Evolutionary conservation across 2,113 vertebrate species (phyloP).

Genomic region (Pollimyrus isidori): DNA sequence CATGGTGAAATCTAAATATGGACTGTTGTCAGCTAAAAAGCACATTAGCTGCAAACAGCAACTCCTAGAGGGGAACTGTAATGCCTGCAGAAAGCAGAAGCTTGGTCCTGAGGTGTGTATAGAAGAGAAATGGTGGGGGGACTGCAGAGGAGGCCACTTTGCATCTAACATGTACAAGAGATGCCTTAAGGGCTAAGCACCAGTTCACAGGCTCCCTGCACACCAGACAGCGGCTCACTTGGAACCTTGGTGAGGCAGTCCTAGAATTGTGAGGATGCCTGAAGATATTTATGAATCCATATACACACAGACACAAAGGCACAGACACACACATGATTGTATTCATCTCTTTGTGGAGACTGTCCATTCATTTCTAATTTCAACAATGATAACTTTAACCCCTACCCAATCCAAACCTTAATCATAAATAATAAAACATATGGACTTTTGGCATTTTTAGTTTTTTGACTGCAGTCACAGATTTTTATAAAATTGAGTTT

Average conservation of each 20-base stretch:
- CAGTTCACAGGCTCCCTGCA: not conserved
- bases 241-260: not conserved
- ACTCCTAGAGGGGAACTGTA: constrained; percentile 12
- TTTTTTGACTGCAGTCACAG: too few relatives aligned
- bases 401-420: too few relatives aligned
- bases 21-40: not conserved
- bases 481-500: too few relatives aligned
- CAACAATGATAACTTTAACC: too few relatives aligned
- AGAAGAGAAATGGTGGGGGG: not conserved
- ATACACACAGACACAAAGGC: too few relatives aligned
- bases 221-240: not conserved
- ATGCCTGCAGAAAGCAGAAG: constrained; percentile 13
- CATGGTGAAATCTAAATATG: not conserved
- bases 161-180: not conserved
- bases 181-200: not conserved
- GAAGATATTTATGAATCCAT: too few relatives aligned
- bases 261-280: too few relatives aligned
- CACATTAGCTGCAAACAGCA: not conserved
- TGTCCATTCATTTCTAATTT: too few relatives aligned
- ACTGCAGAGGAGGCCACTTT: not conserved
- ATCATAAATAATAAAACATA: too few relatives aligned
- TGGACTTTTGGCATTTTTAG: too few relatives aligned
- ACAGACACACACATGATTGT: too few relatives aligned
- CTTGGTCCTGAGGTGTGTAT: not conserved
- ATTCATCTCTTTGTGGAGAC: too few relatives aligned